These are phyloP conservation scores for Unio pictorum DNA, from an alignment of 2,888 invertebrate species.

Conservation along the genomic window DNA sequence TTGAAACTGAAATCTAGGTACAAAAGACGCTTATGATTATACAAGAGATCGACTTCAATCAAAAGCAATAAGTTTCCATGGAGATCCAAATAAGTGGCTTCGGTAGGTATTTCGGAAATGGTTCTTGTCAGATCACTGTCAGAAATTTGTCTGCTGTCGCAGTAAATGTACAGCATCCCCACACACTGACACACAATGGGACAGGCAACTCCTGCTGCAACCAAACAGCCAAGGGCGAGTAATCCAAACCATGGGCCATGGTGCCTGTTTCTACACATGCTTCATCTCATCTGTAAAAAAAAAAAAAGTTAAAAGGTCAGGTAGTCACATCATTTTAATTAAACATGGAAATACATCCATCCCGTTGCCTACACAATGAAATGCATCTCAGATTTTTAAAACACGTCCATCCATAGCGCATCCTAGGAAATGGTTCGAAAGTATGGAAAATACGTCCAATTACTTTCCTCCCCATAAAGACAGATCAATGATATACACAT, in stretches of 20 bases:
- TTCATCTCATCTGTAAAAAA: slow-evolving; percentile 23
- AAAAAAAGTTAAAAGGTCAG: neutral
- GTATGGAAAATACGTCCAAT: too few relatives aligned
- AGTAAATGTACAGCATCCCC: slow-evolving; percentile 47
- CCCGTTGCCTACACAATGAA: too few relatives aligned
- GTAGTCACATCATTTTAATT: too few relatives aligned
- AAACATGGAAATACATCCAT: too few relatives aligned
- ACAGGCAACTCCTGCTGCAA: slow-evolving; percentile 34
- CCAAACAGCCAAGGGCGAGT: slow-evolving; percentile 13
- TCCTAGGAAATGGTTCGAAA: too few relatives aligned
- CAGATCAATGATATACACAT: too few relatives aligned
- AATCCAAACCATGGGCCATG: slow-evolving; percentile 13
- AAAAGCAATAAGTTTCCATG: slow-evolving; percentile 35
- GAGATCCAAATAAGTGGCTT: slow-evolving; percentile 51
- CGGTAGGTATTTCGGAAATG: slow-evolving; percentile 27
- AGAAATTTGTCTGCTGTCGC: slow-evolving; percentile 36
- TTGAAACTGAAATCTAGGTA: slow-evolving; percentile 39
- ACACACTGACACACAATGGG: slow-evolving; percentile 48
- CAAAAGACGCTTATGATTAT: slow-evolving; percentile 26
- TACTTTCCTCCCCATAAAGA: too few relatives aligned
- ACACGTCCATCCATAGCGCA: too few relatives aligned
- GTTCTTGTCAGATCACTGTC: slow-evolving; percentile 26
- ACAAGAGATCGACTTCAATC: slow-evolving; percentile 30
- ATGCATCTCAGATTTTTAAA: too few relatives aligned
- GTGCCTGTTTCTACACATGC: slow-evolving; percentile 17